Evolutionary conservation across 2,888 invertebrate genomes (phyloP).

Genomic region (Ctena decussata): DNA sequence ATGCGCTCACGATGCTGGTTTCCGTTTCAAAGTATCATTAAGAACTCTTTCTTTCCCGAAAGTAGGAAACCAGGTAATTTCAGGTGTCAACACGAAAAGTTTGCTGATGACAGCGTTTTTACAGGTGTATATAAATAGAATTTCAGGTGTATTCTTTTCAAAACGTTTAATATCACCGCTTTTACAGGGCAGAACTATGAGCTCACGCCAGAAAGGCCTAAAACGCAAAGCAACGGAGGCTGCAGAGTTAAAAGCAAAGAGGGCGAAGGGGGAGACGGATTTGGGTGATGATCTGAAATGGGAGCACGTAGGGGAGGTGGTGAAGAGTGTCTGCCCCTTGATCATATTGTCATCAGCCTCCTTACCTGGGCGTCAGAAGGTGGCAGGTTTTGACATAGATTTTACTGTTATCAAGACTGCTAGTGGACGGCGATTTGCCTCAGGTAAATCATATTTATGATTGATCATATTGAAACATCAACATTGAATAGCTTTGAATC

Average conservation of each 20-base stretch:
- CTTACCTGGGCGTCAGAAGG: conserved; percentile 77
- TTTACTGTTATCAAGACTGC: conserved; percentile 85
- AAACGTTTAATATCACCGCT: background rate
- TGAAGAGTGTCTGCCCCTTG: conserved; percentile 76
- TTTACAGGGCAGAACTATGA: conserved; percentile 43
- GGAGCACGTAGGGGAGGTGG: conserved; percentile 75
- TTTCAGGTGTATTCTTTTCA: background rate
- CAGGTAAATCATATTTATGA: too few relatives aligned
- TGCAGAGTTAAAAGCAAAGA: conserved; percentile 76
- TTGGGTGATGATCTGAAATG: conserved; percentile 76
- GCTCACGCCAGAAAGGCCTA: conserved; percentile 61
- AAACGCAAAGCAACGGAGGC: conserved; percentile 90
- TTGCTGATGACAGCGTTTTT: background rate
- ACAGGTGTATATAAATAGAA: background rate
- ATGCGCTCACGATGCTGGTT: background rate
- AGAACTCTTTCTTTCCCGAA: too few relatives aligned
- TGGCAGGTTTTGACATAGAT: conserved; percentile 86
- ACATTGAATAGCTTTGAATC: too few relatives aligned
- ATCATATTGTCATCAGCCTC: conserved; percentile 75
- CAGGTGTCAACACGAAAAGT: background rate
- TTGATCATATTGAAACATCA: too few relatives aligned
- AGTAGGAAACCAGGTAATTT: background rate
- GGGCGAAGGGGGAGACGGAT: conserved; percentile 82
- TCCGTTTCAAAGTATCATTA: too few relatives aligned
- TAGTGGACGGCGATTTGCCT: conserved; percentile 85